A percentile compares a stretch with the other conserved stretches of the same genome.
Conservation (phyloP, 2,797 vertebrate species). For the Eulemur albifrons region DNA sequence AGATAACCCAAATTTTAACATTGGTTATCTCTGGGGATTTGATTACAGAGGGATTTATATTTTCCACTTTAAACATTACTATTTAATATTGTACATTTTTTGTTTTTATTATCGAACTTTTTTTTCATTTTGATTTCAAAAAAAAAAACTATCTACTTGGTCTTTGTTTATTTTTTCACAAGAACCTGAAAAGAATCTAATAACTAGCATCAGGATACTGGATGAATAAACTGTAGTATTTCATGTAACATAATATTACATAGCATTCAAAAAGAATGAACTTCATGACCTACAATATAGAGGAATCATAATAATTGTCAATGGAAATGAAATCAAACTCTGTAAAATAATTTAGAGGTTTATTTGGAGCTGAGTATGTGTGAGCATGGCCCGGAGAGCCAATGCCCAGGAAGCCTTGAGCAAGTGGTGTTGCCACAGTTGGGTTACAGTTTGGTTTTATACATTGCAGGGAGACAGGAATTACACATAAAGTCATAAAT, state of each 20-base stretch:
- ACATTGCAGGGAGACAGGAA: not conserved
- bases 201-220: not conserved
- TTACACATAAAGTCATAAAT: not conserved
- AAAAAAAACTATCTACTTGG: not conserved
- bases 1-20: not conserved
- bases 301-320: not conserved
- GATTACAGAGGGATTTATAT: not conserved
- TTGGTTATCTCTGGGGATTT: not conserved
- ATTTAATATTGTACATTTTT: not conserved
- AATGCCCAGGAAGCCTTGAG: not conserved
- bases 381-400: not conserved
- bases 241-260: not conserved
- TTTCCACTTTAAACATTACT: not conserved
- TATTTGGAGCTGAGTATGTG: not conserved
- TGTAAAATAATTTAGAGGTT: not conserved
- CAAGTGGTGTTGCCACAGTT: not conserved
- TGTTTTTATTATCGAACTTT: not conserved
- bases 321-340: not conserved
- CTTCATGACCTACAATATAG: not conserved
- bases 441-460: not conserved
- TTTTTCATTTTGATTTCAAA: not conserved
- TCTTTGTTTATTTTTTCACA: not conserved
- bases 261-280: not conserved
- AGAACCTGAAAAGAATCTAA: not conserved
- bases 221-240: not conserved